These are phyloP conservation scores for Mythimna vitellina DNA, from an alignment of 2,888 invertebrate genomes.

Conservation along the genomic window DNA sequence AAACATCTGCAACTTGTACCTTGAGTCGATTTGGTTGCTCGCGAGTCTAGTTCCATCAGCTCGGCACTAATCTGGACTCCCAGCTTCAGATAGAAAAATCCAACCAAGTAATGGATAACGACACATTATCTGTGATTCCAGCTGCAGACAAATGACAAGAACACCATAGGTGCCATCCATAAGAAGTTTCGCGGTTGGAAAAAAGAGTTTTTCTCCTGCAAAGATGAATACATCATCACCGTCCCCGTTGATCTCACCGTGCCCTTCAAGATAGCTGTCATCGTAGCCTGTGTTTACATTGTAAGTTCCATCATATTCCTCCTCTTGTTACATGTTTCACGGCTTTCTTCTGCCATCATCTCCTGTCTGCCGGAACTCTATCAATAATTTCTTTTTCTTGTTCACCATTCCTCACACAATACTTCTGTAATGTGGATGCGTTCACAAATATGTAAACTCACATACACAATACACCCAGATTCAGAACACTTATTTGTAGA, in stretches of 20 bases:
- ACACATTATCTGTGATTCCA: constrained; percentile 33
- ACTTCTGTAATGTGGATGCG: no score
- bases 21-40: no score
- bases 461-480: no score
- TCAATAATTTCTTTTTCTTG: no score
- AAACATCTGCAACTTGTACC: no score
- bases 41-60: no score
- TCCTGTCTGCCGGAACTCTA: background rate
- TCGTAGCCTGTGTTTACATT: background rate
- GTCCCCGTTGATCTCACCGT: constrained; percentile 3
- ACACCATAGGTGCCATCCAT: constrained; percentile 65
- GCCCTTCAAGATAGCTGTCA: constrained; percentile 3
- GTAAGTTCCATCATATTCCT: background rate
- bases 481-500: no score
- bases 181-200: constrained; percentile 63
- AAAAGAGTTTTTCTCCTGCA: constrained; percentile 39
- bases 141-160: constrained; percentile 70
- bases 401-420: no score
- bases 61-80: no score
- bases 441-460: no score
- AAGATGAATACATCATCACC: constrained; percentile 47
- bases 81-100: no score
- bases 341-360: background rate
- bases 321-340: no score
- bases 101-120: background rate